Conservation (phyloP, 2,888 invertebrate species). For the Hyles lineata region DNA sequence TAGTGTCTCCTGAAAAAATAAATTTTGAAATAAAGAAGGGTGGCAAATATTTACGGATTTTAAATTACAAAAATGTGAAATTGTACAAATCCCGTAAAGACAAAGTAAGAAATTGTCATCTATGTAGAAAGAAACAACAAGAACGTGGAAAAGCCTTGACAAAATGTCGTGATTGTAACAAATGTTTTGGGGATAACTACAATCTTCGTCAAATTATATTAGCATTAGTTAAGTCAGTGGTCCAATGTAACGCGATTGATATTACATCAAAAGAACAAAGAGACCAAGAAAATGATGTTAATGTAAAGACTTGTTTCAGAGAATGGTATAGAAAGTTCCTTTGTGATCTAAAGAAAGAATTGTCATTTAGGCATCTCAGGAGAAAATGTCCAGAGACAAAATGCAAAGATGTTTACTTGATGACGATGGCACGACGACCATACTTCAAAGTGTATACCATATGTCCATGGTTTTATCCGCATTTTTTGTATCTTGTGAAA, state of each 20-base stretch:
- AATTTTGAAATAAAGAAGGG: conserved; percentile 20
- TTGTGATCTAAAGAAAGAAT: background rate
- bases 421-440: background rate
- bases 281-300: background rate
- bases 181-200: background rate
- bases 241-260: background rate
- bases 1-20: conserved; percentile 9
- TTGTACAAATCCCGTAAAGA: background rate
- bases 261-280: background rate
- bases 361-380: background rate
- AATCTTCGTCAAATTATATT: background rate
- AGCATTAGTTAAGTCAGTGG: background rate
- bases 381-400: background rate
- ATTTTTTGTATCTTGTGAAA: conserved; percentile 9
- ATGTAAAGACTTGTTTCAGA: background rate
- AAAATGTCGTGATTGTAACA: background rate
- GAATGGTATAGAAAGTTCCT: background rate
- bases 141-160: too few species aligned
- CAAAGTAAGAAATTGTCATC: background rate
- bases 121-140: background rate
- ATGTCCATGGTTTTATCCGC: conserved; percentile 28
- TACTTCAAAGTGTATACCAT: conserved; percentile 9
- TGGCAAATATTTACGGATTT: conserved; percentile 12
- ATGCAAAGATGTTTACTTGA: background rate
- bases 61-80: conserved; percentile 13